Evolutionary conservation across 2,888 invertebrate species (phyloP).

Genomic region (Zaprionus bogoriensis): DNA sequence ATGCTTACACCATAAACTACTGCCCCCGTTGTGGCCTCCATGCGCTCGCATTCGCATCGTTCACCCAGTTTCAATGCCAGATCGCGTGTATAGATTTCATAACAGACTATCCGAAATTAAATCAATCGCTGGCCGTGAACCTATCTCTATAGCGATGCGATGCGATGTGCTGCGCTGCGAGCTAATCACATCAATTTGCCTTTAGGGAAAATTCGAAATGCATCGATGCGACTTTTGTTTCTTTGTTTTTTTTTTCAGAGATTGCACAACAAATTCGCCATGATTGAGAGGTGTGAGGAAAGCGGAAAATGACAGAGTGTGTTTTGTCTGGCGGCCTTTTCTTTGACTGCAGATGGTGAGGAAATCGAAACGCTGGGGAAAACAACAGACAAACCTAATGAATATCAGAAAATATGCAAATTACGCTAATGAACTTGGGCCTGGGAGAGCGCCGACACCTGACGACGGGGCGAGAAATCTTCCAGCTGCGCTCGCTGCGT

Average conservation of each 20-base stretch:
- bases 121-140: slow-evolving; percentile 74
- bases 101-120: slow-evolving; percentile 55
- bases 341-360: too few species aligned
- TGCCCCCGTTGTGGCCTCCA: slow-evolving; percentile 20
- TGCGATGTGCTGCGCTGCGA: neutral
- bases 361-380: slow-evolving; percentile 1
- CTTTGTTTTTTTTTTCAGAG: slow-evolving; percentile 1
- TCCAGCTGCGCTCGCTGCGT: slow-evolving; percentile 25
- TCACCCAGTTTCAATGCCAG: slow-evolving; percentile 65
- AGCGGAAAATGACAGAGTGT: neutral
- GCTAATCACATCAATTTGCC: slow-evolving; percentile 7
- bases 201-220: neutral
- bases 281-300: neutral
- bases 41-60: slow-evolving; percentile 50
- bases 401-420: slow-evolving; percentile 47
- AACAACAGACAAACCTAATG: slow-evolving; percentile 15
- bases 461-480: slow-evolving; percentile 33
- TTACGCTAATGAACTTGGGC: slow-evolving; percentile 38
- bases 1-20: slow-evolving; percentile 7
- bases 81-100: slow-evolving; percentile 63
- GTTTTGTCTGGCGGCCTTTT: neutral
- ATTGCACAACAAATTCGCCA: slow-evolving; percentile 14
- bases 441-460: slow-evolving; percentile 1
- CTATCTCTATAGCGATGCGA: neutral
- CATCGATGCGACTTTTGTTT: slow-evolving; percentile 9